Conservation (phyloP, 2,113 vertebrate genomes). For the Agelaius phoeniceus region DNA sequence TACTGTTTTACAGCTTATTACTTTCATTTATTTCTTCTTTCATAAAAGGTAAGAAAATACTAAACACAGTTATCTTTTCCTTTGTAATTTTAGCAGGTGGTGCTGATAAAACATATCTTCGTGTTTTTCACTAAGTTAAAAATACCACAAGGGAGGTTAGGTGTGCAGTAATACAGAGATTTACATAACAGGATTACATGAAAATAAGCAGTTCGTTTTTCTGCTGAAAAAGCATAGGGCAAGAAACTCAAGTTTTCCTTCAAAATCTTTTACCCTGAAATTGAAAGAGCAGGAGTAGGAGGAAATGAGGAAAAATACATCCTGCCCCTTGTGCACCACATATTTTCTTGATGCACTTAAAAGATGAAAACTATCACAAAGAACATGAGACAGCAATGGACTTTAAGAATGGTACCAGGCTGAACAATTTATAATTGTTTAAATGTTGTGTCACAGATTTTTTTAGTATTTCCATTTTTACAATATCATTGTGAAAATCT, state of each 20-base stretch:
- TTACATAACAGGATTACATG: slow-evolving; percentile 10
- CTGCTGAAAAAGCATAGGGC: slow-evolving; percentile 11
- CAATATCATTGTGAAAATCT: background rate
- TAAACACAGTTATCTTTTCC: background rate
- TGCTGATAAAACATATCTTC: slow-evolving; percentile 5
- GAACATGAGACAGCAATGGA: background rate
- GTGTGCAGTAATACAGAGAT: background rate
- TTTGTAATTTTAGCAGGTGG: background rate
- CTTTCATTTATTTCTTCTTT: background rate
- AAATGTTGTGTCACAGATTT: background rate
- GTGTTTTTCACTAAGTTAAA: slow-evolving; percentile 35
- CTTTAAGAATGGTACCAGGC: background rate
- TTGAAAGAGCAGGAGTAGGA: background rate
- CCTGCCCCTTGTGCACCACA: background rate
- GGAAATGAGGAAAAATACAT: background rate
- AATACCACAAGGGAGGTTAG: slow-evolving; percentile 22
- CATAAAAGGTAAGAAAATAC: background rate
- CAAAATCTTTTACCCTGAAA: background rate
- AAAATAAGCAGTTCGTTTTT: slow-evolving; percentile 1
- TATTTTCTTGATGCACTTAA: background rate
- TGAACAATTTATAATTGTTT: background rate
- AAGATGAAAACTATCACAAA: background rate
- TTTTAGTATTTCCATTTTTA: background rate
- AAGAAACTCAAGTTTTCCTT: background rate
- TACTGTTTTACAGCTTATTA: background rate